Percentiles rank a stretch among this genome's conserved stretches.
Conservation (phyloP, 2,113 vertebrate genomes). For the Prionailurus viverrinus region DNA sequence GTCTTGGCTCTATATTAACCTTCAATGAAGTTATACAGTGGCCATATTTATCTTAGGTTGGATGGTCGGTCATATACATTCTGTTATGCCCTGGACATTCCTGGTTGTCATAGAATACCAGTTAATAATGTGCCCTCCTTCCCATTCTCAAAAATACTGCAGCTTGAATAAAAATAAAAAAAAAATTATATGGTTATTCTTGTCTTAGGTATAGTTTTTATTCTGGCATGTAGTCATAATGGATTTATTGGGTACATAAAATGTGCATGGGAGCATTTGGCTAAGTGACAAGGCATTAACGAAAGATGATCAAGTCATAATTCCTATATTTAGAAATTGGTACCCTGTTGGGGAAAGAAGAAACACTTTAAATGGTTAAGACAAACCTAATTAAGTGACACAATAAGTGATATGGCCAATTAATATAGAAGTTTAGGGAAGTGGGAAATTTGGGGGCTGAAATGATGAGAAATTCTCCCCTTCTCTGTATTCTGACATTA, state of each 20-base stretch:
- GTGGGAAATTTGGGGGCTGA: not conserved
- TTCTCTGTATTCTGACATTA: not conserved
- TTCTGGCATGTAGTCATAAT: not conserved
- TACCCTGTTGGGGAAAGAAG: not conserved
- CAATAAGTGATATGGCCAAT: not conserved
- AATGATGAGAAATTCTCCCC: not conserved
- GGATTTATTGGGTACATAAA: not conserved
- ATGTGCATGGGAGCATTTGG: not conserved
- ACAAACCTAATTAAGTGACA: not conserved
- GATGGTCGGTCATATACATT: not conserved
- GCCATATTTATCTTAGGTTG: not conserved
- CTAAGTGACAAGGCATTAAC: not conserved
- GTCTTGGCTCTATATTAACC: not conserved
- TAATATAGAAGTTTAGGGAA: not conserved
- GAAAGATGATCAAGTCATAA: not conserved
- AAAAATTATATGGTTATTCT: not conserved
- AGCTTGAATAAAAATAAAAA: not conserved
- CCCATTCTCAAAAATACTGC: not conserved
- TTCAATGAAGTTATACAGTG: not conserved
- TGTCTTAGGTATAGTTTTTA: not conserved
- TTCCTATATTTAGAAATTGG: not conserved
- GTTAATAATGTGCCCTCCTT: not conserved
- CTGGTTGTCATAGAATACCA: not conserved
- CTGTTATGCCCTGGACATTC: not conserved
- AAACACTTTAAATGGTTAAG: constrained; percentile 13